Evolutionary conservation across 2,797 vertebrate species (phyloP).

Genomic region (Alectoris magna): DNA sequence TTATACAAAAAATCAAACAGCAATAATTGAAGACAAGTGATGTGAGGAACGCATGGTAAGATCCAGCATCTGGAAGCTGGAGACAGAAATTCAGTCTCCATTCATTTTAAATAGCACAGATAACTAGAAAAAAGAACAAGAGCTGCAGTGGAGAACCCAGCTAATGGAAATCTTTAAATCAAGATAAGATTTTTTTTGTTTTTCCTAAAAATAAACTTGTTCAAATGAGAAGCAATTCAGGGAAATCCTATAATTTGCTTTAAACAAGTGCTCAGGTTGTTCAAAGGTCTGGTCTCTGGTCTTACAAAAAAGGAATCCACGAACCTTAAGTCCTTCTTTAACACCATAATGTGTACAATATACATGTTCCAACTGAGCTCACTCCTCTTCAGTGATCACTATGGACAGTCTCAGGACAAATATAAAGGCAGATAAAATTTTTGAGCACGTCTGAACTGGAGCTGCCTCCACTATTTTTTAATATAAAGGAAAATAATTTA

Average conservation of each 20-base stretch:
- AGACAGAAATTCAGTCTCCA: not conserved
- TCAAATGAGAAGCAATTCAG: not conserved
- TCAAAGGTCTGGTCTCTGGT: not conserved
- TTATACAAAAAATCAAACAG: not conserved
- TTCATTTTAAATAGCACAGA: not conserved
- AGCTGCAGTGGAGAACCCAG: not conserved
- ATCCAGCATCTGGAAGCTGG: not conserved
- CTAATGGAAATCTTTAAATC: not conserved
- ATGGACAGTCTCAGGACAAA: constrained; percentile 23
- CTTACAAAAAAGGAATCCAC: not conserved
- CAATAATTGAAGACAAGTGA: not conserved
- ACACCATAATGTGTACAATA: not conserved
- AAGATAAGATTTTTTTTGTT: not conserved
- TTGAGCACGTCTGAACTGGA: constrained; percentile 21
- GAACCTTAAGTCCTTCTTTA: not conserved
- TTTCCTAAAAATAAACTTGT: not conserved
- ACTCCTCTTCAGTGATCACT: not conserved
- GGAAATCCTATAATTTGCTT: not conserved
- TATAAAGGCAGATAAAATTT: constrained; percentile 40
- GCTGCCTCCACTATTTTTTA: constrained; percentile 5
- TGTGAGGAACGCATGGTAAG: not conserved
- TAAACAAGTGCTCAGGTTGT: not conserved
- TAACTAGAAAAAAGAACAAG: not conserved
- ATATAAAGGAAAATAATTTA: constrained; percentile 51
- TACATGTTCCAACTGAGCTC: not conserved